Percentiles rank a stretch among this genome's conserved stretches.
Conservation (phyloP, 2,888 invertebrate species). For the Cephus spinipes region DNA sequence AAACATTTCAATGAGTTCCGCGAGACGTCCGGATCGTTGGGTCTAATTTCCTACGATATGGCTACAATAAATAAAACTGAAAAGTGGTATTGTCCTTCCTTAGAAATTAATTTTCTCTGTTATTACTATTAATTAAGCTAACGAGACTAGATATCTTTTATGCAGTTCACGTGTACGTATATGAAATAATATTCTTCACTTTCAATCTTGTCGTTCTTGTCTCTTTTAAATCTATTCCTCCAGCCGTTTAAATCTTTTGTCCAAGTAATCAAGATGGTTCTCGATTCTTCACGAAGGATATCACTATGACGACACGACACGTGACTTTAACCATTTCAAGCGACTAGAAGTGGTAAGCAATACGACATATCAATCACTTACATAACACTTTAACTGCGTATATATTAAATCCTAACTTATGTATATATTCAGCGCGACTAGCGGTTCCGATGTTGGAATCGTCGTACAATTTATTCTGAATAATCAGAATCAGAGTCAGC, state of each 20-base stretch:
- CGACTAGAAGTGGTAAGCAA: conserved; percentile 12
- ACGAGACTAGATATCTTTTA: not conserved
- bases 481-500: conserved; percentile 71
- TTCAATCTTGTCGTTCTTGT: not conserved
- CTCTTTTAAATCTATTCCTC: not conserved
- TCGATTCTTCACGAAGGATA: not conserved
- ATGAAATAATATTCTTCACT: not conserved
- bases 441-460: conserved; percentile 7
- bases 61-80: conserved; percentile 42
- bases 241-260: not conserved
- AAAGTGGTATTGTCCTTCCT: conserved; percentile 60
- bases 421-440: conserved; percentile 15
- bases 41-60: conserved; percentile 23
- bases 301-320: not conserved
- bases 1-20: conserved; percentile 12
- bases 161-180: not conserved
- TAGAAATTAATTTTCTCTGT: conserved; percentile 45
- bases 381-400: conserved; percentile 12
- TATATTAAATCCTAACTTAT: conserved; percentile 20
- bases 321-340: conserved; percentile 4
- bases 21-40: not conserved
- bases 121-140: not conserved
- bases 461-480: conserved; percentile 63
- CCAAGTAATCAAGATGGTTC: not conserved
- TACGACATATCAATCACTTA: conserved; percentile 8